These are phyloP conservation scores for Perdita meconis DNA, from an alignment of 2,888 invertebrate genomes.

Conservation along the genomic window DNA sequence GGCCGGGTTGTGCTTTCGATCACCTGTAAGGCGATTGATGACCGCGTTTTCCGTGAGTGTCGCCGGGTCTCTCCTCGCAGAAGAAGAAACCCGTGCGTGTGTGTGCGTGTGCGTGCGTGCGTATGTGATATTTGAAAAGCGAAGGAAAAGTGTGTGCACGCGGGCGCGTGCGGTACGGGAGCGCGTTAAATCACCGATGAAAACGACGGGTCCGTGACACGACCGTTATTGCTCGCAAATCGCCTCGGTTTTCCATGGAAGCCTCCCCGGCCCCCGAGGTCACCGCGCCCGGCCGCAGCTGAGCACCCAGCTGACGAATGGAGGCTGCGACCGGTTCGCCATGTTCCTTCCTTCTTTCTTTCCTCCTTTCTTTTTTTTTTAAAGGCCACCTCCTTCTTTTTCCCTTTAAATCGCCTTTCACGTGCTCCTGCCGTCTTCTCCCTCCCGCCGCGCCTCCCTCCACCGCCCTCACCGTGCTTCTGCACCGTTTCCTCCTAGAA, in stretches of 20 bases:
- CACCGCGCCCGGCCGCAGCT: constrained; percentile 77
- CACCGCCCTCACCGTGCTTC: constrained; percentile 26
- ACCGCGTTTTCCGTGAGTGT: constrained; percentile 47
- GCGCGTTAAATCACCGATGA: constrained; percentile 31
- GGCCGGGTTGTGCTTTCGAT: constrained; percentile 51
- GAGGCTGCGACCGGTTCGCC: constrained; percentile 75
- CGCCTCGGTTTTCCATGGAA: constrained; percentile 72
- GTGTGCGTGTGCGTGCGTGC: neutral
- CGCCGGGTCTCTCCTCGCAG: constrained; percentile 12
- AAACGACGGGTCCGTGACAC: constrained; percentile 34
- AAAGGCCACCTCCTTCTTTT: constrained; percentile 66
- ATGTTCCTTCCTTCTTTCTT: constrained; percentile 57
- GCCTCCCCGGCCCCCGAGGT: constrained; percentile 72
- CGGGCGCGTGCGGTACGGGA: constrained; percentile 6
- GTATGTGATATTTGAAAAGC: constrained; percentile 18
- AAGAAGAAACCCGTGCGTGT: neutral
- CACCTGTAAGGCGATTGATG: constrained; percentile 51
- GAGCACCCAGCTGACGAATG: constrained; percentile 82
- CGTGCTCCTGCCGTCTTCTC: constrained; percentile 63
- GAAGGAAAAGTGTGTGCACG: constrained; percentile 6
- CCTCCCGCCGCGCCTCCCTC: constrained; percentile 27
- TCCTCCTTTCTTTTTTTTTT: constrained; percentile 50
- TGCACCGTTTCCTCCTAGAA: constrained; percentile 64
- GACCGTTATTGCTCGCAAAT: constrained; percentile 70
- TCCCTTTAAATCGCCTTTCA: constrained; percentile 75